Base-by-base conservation (phyloP, 2,113 vertebrate species). In the Hemiscyllium ocellatum region DNA sequence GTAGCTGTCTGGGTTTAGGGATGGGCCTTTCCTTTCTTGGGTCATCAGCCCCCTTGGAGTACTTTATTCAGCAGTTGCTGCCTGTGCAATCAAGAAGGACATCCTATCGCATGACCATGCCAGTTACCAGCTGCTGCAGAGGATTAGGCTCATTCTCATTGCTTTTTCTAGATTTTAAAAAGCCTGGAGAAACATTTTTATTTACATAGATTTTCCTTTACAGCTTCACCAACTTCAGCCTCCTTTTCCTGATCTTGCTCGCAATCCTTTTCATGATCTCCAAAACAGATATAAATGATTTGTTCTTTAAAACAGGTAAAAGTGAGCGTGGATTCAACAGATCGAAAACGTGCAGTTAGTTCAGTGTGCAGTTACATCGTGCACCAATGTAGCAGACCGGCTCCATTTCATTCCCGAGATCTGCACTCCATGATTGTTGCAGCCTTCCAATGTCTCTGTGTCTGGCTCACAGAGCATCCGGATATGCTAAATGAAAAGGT, bases 381-480 rank as follows among this genome's bases (percentile, higher is more conserved):
- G 68, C 98, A 98, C 97, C 99, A 99, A 97, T 99, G 99, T 96
- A 99, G 98, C 96, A 98, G 99, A 56, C 99, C 99, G 0, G 99
- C 99, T 26, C 99, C 99, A 0, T 98, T 98, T 70, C 99, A 99
- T 96, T 99, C 99, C 95, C 97, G 99, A 0, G 99, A 99, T 96
- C 98, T 99, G 47, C 99, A 99, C 97, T 99, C 99, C 96, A 99
- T 99, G 99, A 99, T 99, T 1, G 99, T 99, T 1, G 99, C 99
- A 5, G 99, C 99, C 52, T 99, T 99, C 97, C 99, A 99, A 98
- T 99, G 99, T 97, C 98, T 99, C 33, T 99, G 99, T 1, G 98
- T 99, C 93, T 99, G 99, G 99, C 98, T 99, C 96, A 99, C 98
- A 0, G 99, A 99, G 96, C 99, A 99, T 83, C 98, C 99, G 0